These are phyloP conservation scores for Hassar affinis DNA, from an alignment of 2,113 vertebrate genomes.

Conservation along the genomic window DNA sequence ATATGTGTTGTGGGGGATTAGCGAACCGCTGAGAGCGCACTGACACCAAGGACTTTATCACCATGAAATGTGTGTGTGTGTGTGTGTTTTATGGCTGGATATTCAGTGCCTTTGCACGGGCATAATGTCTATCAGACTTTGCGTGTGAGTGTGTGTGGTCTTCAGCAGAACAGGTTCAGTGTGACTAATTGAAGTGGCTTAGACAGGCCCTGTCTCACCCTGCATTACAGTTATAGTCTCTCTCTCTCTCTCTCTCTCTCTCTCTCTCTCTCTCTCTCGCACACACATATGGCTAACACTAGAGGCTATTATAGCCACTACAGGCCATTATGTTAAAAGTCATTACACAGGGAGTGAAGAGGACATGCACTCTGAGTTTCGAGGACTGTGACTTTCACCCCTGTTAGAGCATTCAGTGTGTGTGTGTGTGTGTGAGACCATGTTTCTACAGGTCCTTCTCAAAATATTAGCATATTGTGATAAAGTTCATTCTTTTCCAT, in stretches of 20 bases:
- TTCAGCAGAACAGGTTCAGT: conserved; percentile 41
- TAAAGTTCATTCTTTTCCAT: no score
- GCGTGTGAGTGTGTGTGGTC: conserved; percentile 47
- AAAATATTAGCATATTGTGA: no score
- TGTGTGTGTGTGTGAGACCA: conserved; percentile 6
- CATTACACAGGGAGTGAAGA: conserved; percentile 28
- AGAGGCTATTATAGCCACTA: conserved; percentile 32
- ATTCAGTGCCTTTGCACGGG: conserved; percentile 6
- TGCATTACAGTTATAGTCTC: conserved; percentile 9
- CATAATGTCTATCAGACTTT: conserved; percentile 17
- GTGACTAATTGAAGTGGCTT: conserved; percentile 51
- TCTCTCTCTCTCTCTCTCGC: conserved; percentile 13
- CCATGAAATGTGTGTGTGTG: conserved; percentile 42
- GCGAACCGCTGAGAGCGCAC: conserved; percentile 28
- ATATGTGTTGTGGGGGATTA: conserved; percentile 45
- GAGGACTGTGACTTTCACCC: background rate
- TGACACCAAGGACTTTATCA: conserved; percentile 46
- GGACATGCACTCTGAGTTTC: conserved; percentile 14
- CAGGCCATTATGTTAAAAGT: conserved; percentile 23
- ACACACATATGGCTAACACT: conserved; percentile 40
- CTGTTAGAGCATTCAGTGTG: conserved; percentile 6
- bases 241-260: conserved; percentile 23
- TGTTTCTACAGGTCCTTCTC: no score
- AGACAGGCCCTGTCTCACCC: conserved; percentile 16
- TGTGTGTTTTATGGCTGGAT: conserved; percentile 18